Evolutionary conservation across 92 coral and sea anemone species (phyloP).

Genomic region (Montipora capitata): DNA sequence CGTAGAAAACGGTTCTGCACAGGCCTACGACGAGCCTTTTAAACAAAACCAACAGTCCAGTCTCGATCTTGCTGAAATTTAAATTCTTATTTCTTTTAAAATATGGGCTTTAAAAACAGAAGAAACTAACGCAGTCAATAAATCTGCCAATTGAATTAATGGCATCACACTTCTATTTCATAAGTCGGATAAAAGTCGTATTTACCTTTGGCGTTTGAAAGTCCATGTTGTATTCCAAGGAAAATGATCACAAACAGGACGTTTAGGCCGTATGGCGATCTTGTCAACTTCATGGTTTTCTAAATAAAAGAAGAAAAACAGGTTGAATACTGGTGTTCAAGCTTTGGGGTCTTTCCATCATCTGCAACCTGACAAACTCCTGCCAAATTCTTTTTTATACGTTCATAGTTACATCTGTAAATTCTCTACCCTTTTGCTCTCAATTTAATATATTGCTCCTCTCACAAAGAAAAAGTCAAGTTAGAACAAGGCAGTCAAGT

Average conservation of each 20-base stretch:
- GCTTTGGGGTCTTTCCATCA: background rate
- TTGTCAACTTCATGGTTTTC: constrained; percentile 41
- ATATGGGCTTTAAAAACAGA: background rate
- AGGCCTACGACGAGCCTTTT: background rate
- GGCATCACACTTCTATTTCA: too few species aligned
- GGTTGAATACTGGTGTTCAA: constrained; percentile 34
- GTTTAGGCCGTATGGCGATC: constrained; percentile 20
- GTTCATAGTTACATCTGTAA: too few species aligned
- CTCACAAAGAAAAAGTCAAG: background rate
- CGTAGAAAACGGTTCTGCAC: background rate
- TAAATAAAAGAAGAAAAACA: constrained; percentile 27
- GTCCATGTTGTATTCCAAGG: constrained; percentile 19
- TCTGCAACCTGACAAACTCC: background rate
- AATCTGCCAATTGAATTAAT: constrained; percentile 14
- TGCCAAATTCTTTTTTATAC: background rate
- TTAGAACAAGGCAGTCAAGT: background rate
- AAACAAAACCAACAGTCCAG: background rate
- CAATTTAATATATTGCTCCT: background rate
- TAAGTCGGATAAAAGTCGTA: constrained; percentile 9
- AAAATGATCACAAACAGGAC: constrained; percentile 23
- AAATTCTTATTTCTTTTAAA: background rate
- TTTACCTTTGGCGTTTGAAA: constrained; percentile 45
- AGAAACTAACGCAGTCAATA: constrained; percentile 1
- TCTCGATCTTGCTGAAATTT: background rate
- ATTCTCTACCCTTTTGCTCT: background rate